Evolutionary conservation across 2,888 invertebrate species (phyloP), one percentile per base, ranked within the genome.

Genomic region (Noctua fimbriata): DNA sequence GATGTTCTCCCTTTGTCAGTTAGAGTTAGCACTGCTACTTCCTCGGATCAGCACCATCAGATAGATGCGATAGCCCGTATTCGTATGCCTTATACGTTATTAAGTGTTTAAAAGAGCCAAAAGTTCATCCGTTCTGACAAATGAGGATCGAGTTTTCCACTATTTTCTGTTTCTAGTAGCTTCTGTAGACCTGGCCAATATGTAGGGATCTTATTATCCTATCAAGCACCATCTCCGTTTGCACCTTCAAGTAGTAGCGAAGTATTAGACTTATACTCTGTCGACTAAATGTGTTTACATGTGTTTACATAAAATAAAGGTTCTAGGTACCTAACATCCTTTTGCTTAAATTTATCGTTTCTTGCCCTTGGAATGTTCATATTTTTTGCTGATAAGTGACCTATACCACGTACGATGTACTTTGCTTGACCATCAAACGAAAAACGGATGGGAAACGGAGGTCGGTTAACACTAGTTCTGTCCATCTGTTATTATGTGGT

Each of bases 201-300:
- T 21, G 28, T 49, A 41, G 7, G 14, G 67, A n/a, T 36, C 4
- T 52, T 41, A 58, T 44, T 79, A 32, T 36, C 6, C 47, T 41
- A 58, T 44, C 12, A 60, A 83, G 77, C 83, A 36, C 60, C 69
- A 41, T 32, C 4, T 84, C 49, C 63, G 28, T 44, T 73, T 58
- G 72, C 24, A 12, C 60, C 24, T 66, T 21, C 12, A 84, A 85
- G 85, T 80, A 55, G 41, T 65, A 69, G 69, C 72, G 36, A 58
- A 58, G 49, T 49, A 44, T 71, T 85, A 47, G 32, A 47, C 16
- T 49, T 60, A 49, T 47, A 67, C 5, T 52, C 47, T 49, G 78
- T 69, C 77, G 80, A 83, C 49, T 44, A 41, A 78, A 83, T 78
- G 9, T 81, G 81, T 69, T 81, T 81, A 83, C 65, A 83, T 81